Base-by-base conservation (phyloP, 2,888 invertebrate species). In the Lasioglossum vierecki region DNA sequence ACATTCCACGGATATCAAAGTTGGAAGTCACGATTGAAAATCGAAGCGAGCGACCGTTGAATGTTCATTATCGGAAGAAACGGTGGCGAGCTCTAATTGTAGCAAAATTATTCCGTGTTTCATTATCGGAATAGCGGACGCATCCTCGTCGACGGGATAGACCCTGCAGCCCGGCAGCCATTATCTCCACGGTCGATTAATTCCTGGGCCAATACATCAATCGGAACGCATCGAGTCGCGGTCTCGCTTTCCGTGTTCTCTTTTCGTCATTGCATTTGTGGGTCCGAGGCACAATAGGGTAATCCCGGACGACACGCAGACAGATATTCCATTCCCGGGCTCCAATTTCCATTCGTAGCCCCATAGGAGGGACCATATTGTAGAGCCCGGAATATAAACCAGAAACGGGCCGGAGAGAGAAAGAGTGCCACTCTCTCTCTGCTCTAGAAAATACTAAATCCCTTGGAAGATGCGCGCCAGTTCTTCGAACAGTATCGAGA, bases 141-240 rank as follows among this genome's bases (percentile, higher is more conserved):
- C 30, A 63, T 30, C 63, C 15, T 15, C 30, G 26, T 11, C n/a
- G 63, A 30, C 30, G 30, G 63, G 63, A 15, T 30, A 30, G 63
- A 15, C 15, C 30, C 30, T 30, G 63, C 63, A 75, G 72, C 26
- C 9, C 26, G 73, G 35, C 60, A 66, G 35, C 75, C 63, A 72
- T 83, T 78, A 84, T 75, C 71, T 71, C 68, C 26, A 78, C 77
- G 83, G 35, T 82, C 78, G 84, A 84, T 84, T 84, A 78, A 84
- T 82, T 78, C 72, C 22, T 13, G 57, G 39, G 5, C n/a, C 76
- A 82, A 83, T 76, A 83, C 73, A 82, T 83, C 83, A 41, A 83
- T 82, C 73, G 77, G 70, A 60, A 76, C 35, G 41, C 44, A 39
- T 60, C 44, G 57, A 26, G 22, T 39, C 30, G 41, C 53, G 15